phyloP scores from a whole-genome alignment of 2,797 vertebrate genomes.

The Gadopsis bispinosus region DNA sequence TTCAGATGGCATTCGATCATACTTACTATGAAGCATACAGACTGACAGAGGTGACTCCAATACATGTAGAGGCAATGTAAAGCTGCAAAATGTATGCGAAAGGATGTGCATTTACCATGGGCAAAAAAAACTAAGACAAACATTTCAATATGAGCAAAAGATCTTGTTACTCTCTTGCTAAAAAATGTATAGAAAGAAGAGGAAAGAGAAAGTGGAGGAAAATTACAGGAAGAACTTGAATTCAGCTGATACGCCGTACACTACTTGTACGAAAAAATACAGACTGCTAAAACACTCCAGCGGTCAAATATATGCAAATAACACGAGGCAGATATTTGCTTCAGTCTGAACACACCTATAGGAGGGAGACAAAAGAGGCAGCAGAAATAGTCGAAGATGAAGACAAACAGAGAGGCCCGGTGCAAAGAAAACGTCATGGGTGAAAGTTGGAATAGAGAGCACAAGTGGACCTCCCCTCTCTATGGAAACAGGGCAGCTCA shows the following conservation, averaged over 20 bases:
- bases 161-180: neutral
- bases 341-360: slow-evolving; percentile 16
- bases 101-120: neutral
- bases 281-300: neutral
- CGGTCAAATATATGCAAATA: slow-evolving; percentile 6
- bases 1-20: neutral
- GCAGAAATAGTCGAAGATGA: slow-evolving; percentile 15
- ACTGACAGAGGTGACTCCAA: neutral
- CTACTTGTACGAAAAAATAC: neutral
- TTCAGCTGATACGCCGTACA: neutral
- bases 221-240: neutral
- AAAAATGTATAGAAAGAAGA: neutral
- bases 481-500: slow-evolving; percentile 72
- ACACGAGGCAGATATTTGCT: neutral
- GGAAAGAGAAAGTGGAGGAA: neutral
- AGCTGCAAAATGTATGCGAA: neutral
- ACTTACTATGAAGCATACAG: neutral
- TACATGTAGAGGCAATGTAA: neutral
- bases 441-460: slow-evolving; percentile 45
- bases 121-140: neutral
- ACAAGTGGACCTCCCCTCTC: slow-evolving; percentile 58
- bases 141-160: neutral
- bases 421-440: slow-evolving; percentile 43
- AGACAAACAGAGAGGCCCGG: slow-evolving; percentile 18
- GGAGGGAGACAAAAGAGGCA: slow-evolving; percentile 6